Evolutionary conservation across 2,888 invertebrate species (phyloP).

Genomic region (Lepeophtheirus nordmannii): DNA sequence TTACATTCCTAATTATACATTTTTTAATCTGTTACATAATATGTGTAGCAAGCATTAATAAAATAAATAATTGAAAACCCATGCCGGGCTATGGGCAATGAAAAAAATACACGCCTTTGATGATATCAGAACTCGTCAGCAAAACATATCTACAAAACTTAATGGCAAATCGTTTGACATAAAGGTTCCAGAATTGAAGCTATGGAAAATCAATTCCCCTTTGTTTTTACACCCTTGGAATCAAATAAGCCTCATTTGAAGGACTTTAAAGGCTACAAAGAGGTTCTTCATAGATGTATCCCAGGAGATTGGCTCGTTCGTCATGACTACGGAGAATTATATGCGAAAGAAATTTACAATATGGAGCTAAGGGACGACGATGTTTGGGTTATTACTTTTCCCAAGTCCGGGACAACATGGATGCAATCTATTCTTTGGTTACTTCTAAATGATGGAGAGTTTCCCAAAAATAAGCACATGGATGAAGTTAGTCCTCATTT

Average conservation of each 20-base stretch:
- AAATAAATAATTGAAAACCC: too few relatives aligned
- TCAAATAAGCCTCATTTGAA: neutral
- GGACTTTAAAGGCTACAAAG: too few relatives aligned
- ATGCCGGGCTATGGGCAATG: too few relatives aligned
- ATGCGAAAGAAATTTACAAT: slow-evolving; percentile 7
- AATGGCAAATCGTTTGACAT: too few relatives aligned
- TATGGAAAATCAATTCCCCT: neutral
- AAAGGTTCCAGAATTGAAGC: too few relatives aligned
- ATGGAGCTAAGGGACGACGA: slow-evolving; percentile 7
- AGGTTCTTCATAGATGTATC: neutral
- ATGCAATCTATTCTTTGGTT: slow-evolving; percentile 8
- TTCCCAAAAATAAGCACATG: neutral
- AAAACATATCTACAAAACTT: too few relatives aligned
- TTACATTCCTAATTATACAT: too few relatives aligned
- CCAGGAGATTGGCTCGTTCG: neutral
- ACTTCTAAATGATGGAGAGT: neutral
- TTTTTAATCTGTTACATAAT: too few relatives aligned
- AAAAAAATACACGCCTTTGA: too few relatives aligned
- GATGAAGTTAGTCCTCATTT: neutral
- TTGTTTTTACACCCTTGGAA: neutral
- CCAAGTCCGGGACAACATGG: slow-evolving; percentile 14
- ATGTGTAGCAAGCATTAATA: too few relatives aligned
- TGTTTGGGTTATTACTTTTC: slow-evolving; percentile 7
- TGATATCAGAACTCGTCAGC: too few relatives aligned
- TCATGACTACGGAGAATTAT: neutral